These are phyloP conservation scores for Tetragonula clypearis DNA, from an alignment of 1,140 invertebrate genomes.

Conservation along the genomic window DNA sequence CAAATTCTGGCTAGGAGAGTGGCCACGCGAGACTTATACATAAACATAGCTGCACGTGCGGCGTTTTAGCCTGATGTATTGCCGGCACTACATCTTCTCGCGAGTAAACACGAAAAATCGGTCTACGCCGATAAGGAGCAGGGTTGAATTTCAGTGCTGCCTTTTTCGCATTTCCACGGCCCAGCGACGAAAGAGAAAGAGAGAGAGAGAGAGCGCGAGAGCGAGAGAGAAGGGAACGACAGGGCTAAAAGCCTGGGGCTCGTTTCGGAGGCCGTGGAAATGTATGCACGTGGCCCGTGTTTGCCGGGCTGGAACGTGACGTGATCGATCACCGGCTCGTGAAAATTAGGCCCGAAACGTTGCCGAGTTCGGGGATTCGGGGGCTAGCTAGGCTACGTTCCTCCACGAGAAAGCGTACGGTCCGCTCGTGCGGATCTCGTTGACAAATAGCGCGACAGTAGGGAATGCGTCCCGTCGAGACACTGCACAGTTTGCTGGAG, in stretches of 20 bases:
- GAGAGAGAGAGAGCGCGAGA: too few species aligned
- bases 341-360: constrained; percentile 62
- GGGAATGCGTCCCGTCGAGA: constrained; percentile 10
- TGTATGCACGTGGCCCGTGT: constrained; percentile 56
- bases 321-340: constrained; percentile 62
- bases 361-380: constrained; percentile 47
- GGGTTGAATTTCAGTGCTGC: constrained; percentile 51
- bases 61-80: constrained; percentile 61
- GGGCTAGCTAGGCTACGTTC: background rate
- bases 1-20: background rate
- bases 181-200: too few species aligned
- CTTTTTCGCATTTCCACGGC: constrained; percentile 46
- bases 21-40: constrained; percentile 45
- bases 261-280: constrained; percentile 47
- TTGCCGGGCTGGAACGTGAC: constrained; percentile 37
- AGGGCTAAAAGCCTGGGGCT: constrained; percentile 40
- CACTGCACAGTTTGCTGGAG: background rate
- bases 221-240: background rate
- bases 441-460: constrained; percentile 28
- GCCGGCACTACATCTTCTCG: constrained; percentile 64
- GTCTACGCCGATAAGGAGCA: constrained; percentile 52
- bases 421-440: constrained; percentile 2
- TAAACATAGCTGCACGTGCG: constrained; percentile 23
- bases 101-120: constrained; percentile 65
- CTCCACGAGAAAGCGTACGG: constrained; percentile 18